Conservation (phyloP, 2,113 vertebrate species). For the Silurus meridionalis region DNA sequence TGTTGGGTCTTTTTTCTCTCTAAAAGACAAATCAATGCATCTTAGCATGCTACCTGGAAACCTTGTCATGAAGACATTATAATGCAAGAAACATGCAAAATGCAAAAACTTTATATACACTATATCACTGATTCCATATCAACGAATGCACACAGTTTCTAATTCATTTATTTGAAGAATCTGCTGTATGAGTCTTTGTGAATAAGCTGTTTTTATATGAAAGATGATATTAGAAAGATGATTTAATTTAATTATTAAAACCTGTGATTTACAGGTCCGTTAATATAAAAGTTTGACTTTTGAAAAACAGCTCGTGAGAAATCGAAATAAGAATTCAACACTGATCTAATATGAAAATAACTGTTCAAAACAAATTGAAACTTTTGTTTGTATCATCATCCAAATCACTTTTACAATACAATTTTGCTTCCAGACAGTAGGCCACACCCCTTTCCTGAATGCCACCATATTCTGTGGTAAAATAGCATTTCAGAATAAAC, state of each 20-base stretch:
- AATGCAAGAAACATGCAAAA: no score
- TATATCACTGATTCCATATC: neutral
- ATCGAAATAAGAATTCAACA: no score
- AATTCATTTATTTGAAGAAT: neutral
- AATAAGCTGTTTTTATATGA: neutral
- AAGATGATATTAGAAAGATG: neutral
- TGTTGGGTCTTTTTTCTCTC: neutral
- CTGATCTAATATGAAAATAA: no score
- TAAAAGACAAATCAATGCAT: neutral
- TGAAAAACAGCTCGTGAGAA: no score
- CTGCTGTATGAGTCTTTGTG: neutral
- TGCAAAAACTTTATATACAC: no score
- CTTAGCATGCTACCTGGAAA: neutral
- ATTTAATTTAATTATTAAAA: no score
- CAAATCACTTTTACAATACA: neutral
- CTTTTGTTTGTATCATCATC: neutral
- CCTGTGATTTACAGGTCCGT: no score
- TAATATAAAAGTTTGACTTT: no score
- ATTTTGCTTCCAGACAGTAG: neutral
- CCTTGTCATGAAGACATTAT: no score
- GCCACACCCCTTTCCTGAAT: neutral
- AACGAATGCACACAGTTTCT: neutral
- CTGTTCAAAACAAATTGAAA: neutral
- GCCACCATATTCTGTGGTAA: neutral
- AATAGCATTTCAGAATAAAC: neutral